Conservation (phyloP, 2,113 vertebrate species). For the Passer montanus region DNA sequence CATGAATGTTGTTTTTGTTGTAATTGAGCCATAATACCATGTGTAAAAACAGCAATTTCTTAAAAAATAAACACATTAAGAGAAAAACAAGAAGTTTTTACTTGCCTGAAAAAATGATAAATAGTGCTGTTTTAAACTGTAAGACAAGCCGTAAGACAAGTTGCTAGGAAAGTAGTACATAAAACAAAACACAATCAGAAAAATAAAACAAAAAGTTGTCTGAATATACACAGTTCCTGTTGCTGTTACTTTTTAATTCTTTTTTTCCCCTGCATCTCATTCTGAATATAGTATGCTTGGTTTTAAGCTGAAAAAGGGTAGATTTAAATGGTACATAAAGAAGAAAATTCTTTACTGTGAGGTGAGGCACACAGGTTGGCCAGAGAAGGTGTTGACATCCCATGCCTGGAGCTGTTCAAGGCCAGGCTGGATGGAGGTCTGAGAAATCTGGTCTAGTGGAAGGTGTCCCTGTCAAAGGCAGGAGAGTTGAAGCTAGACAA, state of each 20-base stretch:
- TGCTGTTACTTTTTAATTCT: neutral
- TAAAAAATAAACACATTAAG: neutral
- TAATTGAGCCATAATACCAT: neutral
- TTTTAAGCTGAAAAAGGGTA: neutral
- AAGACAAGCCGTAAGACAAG: neutral
- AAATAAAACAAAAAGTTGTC: neutral
- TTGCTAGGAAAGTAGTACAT: neutral
- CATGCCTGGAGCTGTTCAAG: neutral
- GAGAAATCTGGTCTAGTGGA: neutral
- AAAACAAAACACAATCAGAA: neutral
- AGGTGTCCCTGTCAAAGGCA: neutral
- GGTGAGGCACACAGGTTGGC: neutral
- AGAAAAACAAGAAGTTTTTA: neutral
- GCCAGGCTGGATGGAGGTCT: neutral
- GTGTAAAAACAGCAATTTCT: neutral
- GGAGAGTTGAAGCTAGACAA: neutral
- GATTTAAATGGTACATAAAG: neutral
- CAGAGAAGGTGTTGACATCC: accelerated
- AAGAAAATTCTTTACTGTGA: neutral
- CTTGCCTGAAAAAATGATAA: neutral
- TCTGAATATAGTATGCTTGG: neutral
- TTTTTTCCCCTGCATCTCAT: neutral
- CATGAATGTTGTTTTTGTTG: neutral
- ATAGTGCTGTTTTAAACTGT: neutral
- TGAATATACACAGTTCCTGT: neutral